phyloP scores from a whole-genome alignment of 2,113 vertebrate genomes.

The Tonatia bakeri region DNA sequence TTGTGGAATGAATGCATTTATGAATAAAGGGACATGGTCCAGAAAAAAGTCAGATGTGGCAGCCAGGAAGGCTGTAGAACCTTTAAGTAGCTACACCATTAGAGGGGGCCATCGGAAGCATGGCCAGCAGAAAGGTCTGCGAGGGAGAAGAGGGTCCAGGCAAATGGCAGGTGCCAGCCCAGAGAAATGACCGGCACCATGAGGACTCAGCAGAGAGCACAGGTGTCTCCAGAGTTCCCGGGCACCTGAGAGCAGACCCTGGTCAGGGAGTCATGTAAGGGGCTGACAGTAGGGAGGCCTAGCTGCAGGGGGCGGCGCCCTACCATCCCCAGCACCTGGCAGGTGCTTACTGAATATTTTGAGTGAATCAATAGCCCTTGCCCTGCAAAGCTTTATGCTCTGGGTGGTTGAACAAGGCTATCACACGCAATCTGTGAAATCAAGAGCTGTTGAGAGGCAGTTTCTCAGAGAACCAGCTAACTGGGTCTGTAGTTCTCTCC shows the following conservation, averaged over 20 bases:
- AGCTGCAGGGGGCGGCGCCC: neutral
- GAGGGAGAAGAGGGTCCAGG: neutral
- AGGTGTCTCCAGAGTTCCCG: neutral
- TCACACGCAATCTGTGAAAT: neutral
- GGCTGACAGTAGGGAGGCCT: neutral
- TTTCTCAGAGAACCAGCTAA: too few species aligned
- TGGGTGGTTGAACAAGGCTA: neutral
- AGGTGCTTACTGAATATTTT: neutral
- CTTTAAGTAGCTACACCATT: neutral
- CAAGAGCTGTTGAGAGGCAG: neutral
- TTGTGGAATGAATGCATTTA: neutral
- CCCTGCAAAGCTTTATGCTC: neutral
- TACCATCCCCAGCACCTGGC: neutral
- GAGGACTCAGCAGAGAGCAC: neutral
- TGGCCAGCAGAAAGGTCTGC: neutral
- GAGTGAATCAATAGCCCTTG: neutral
- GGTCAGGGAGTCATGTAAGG: neutral
- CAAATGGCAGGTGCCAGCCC: neutral
- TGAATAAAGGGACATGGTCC: neutral
- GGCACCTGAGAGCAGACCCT: neutral
- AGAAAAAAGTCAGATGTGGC: neutral
- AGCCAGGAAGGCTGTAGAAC: neutral
- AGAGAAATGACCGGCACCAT: neutral
- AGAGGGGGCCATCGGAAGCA: neutral
- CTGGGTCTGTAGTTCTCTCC: neutral